phyloP scores from a whole-genome alignment of 1,140 invertebrate genomes.

The Cotesia chilonis region DNA sequence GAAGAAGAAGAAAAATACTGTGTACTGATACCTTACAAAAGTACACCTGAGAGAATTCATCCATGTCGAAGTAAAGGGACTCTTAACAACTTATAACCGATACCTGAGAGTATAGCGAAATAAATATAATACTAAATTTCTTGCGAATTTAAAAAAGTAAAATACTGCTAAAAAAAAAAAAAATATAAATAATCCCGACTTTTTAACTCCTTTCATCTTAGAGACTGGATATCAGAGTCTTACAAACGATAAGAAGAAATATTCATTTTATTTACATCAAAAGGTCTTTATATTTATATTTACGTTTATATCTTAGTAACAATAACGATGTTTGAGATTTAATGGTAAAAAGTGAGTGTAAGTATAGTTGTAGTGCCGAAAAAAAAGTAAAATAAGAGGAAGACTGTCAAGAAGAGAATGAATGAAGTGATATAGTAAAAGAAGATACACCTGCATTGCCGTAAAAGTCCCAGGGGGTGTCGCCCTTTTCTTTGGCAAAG shows the following conservation, averaged over 20 bases:
- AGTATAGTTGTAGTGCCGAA: not conserved
- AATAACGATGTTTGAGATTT: not conserved
- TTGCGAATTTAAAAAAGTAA: too few relatives aligned
- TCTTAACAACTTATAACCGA: not conserved
- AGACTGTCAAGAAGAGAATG: constrained; percentile 19
- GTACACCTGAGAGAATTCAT: constrained; percentile 12
- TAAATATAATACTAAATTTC: too few relatives aligned
- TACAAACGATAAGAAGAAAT: too few relatives aligned
- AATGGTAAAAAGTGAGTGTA: too few relatives aligned
- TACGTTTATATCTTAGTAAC: too few relatives aligned
- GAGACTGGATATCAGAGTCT: too few relatives aligned
- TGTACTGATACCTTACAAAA: constrained; percentile 7
- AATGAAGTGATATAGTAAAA: constrained; percentile 33
- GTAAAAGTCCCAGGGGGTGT: constrained; percentile 18
- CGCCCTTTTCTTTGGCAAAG: constrained; percentile 42
- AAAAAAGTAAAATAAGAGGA: not conserved
- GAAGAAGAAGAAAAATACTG: not conserved
- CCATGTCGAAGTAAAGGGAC: constrained; percentile 5
- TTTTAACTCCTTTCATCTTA: too few relatives aligned
- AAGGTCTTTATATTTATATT: too few relatives aligned
- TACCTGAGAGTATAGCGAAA: not conserved
- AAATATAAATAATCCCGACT: too few relatives aligned
- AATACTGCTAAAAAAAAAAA: too few relatives aligned
- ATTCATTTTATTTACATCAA: too few relatives aligned
- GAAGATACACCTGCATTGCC: constrained; percentile 31